These are phyloP conservation scores for Idaea biselata DNA, from an alignment of 2,888 invertebrate genomes.

Conservation along the genomic window DNA sequence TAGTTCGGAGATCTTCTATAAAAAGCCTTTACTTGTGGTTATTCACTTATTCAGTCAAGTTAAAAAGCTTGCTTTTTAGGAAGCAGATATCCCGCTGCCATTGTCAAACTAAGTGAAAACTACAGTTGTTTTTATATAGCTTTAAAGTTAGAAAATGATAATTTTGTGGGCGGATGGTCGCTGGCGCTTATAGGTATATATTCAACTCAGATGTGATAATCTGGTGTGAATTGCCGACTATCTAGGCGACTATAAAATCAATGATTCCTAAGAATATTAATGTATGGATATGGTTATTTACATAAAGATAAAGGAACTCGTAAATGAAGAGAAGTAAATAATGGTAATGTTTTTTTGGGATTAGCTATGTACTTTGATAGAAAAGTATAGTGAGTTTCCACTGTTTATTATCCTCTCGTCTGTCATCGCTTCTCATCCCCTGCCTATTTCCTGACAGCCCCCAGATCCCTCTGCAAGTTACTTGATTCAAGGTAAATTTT, in stretches of 20 bases:
- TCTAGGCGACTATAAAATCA: conserved; percentile 41
- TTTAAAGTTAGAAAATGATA: conserved; percentile 1
- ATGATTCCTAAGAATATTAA: conserved; percentile 33
- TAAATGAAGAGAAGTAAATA: neutral
- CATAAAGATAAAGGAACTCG: neutral
- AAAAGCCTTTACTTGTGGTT: neutral
- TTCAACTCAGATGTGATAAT: conserved; percentile 67
- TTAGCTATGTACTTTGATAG: no score
- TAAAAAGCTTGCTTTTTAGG: neutral
- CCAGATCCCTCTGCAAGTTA: no score
- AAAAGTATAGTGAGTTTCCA: no score
- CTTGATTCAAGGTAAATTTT: no score
- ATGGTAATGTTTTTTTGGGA: neutral
- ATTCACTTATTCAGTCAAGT: neutral
- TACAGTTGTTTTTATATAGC: neutral
- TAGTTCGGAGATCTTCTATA: no score
- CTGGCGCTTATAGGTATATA: conserved; percentile 42
- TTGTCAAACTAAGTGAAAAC: neutral
- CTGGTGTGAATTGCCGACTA: conserved; percentile 70
- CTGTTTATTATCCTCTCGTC: no score
- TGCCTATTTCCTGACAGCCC: no score
- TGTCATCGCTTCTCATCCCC: no score
- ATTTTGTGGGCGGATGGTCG: conserved; percentile 18
- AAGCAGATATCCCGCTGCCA: neutral
- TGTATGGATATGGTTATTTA: conserved; percentile 11